Conservation (phyloP, 2,797 vertebrate species). For the Gobio occitaniae region DNA sequence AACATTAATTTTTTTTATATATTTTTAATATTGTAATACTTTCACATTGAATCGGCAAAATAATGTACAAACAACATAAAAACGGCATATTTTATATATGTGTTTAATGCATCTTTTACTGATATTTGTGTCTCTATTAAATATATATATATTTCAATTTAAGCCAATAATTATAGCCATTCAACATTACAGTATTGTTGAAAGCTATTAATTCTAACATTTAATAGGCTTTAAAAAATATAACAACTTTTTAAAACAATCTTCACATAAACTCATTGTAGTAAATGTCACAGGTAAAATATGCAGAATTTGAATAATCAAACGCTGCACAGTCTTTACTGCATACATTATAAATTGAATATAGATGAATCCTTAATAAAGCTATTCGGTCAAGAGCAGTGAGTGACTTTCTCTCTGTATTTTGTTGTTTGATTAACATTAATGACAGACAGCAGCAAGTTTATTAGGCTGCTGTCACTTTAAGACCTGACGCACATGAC, state of each 20-base stretch:
- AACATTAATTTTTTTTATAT: not conserved
- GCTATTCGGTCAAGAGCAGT: not conserved
- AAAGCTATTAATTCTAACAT: not conserved
- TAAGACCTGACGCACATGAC: too few species aligned
- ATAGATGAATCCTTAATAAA: not conserved
- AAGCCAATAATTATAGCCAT: not conserved
- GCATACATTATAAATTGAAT: not conserved
- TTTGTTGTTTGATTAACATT: not conserved
- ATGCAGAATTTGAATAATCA: not conserved
- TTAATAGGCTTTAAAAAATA: not conserved
- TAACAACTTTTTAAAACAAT: not conserved
- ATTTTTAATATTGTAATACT: not conserved
- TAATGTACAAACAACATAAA: not conserved
- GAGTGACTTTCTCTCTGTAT: not conserved
- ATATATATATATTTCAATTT: not conserved
- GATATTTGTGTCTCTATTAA: not conserved
- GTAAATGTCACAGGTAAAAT: not conserved
- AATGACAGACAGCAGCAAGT: not conserved
- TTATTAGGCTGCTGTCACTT: too few species aligned
- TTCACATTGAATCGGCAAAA: not conserved
- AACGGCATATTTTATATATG: not conserved
- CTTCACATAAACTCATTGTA: not conserved
- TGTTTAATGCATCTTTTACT: not conserved
- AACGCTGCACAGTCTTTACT: not conserved
- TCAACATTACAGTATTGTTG: not conserved